A percentile compares a stretch with the other conserved stretches of the same genome.
Conservation (phyloP, 2,113 vertebrate genomes). For the Trichechus manatus region DNA sequence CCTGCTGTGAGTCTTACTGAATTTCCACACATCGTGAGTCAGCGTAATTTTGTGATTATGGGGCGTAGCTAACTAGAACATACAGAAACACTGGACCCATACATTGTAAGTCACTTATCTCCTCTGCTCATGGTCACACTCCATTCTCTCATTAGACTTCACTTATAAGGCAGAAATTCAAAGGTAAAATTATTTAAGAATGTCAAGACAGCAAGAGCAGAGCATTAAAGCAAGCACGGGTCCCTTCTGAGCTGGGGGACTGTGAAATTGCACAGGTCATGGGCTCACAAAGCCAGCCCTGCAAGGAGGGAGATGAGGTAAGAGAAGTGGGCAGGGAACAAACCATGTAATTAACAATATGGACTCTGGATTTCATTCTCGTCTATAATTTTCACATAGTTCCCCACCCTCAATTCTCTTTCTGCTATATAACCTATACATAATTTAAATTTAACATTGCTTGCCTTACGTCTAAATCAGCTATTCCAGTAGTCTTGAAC, state of each 20-base stretch:
- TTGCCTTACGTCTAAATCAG: not conserved
- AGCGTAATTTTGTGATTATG: not conserved
- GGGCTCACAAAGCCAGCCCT: not conserved
- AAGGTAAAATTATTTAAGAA: not conserved
- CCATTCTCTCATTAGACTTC: not conserved
- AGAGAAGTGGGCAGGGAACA: not conserved
- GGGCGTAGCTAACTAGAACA: not conserved
- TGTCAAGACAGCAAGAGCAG: not conserved
- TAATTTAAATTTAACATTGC: not conserved
- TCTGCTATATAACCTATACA: not conserved
- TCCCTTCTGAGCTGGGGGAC: not conserved
- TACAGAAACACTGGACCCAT: not conserved
- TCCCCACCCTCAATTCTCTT: not conserved
- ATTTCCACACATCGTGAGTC: rapidly evolving
- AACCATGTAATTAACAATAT: not conserved
- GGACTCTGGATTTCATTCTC: not conserved
- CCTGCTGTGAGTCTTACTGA: not conserved
- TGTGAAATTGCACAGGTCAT: not conserved
- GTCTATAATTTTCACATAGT: not conserved
- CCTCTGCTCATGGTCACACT: not conserved
- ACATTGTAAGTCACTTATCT: not conserved
- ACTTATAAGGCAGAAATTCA: not conserved
- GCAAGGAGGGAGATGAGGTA: not conserved
- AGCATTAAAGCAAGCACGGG: not conserved
- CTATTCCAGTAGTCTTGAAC: not conserved